Percentiles rank a stretch among this genome's conserved stretches.
Evolutionary conservation across 2,888 invertebrate species (phyloP).

Genomic region (Pterobdella sp.): DNA sequence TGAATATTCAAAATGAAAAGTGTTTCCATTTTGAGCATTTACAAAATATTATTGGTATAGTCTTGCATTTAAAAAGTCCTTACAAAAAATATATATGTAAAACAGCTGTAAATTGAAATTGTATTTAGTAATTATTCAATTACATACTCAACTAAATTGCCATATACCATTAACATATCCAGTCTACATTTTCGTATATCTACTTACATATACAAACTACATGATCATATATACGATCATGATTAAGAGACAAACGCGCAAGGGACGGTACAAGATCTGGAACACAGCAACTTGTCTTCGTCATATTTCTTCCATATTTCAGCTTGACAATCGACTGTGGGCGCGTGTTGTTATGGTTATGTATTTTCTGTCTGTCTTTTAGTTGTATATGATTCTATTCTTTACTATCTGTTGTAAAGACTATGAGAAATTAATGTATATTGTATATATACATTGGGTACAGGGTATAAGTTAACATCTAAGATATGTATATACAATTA

Average conservation of each 20-base stretch:
- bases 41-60: no score
- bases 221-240: not conserved
- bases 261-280: conserved; percentile 18
- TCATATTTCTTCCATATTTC: conserved; percentile 14
- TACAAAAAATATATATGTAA: not conserved
- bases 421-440: no score
- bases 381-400: no score
- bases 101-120: not conserved
- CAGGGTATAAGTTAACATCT: no score
- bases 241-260: conserved; percentile 19
- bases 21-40: no score
- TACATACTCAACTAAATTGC: not conserved
- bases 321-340: not conserved
- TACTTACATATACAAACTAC: not conserved
- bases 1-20: no score
- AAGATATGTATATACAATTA: no score
- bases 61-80: not conserved
- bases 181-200: not conserved
- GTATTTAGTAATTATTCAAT: not conserved
- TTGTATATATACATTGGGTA: no score
- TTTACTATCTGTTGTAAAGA: no score
- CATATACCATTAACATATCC: not conserved
- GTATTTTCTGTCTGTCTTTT: no score
- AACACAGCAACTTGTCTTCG: conserved; percentile 17
- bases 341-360: no score